These are phyloP conservation scores for Nemopilema nomurai DNA, from an alignment of 30 jellyfish, hydroid and myxozoan species.

Conservation along the genomic window DNA sequence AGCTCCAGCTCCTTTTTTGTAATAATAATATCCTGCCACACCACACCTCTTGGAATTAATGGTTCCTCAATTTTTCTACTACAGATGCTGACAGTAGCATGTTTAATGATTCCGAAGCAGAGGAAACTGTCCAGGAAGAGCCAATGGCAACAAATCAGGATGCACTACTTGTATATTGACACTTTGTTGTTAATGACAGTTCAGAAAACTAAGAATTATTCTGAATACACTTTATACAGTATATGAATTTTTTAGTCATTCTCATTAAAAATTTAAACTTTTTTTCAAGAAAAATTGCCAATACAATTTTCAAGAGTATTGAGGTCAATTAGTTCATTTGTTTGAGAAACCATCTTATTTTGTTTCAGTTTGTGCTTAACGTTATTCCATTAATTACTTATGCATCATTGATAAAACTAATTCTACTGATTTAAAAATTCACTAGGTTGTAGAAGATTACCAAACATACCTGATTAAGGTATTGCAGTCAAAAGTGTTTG, in stretches of 20 bases:
- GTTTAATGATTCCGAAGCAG: not conserved
- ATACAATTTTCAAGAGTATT: too few relatives aligned
- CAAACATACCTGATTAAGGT: not conserved
- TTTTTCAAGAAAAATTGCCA: too few relatives aligned
- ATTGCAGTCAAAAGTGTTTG: not conserved
- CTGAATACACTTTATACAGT: too few relatives aligned
- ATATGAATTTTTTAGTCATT: too few relatives aligned
- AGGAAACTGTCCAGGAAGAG: not conserved
- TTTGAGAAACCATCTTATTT: not conserved
- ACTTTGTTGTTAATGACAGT: not conserved
- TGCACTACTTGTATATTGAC: not conserved
- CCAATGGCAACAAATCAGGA: not conserved
- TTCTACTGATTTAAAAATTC: not conserved
- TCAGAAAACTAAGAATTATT: too few relatives aligned
- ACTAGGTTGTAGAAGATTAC: not conserved
- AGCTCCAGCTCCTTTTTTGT: not conserved
- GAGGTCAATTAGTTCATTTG: not conserved
- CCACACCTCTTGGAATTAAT: not conserved
- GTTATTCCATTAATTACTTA: not conserved
- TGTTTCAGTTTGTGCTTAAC: not conserved
- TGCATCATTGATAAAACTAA: not conserved
- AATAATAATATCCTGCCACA: not conserved
- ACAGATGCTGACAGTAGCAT: not conserved
- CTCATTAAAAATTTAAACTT: too few relatives aligned
- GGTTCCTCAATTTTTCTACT: not conserved